Evolutionary conservation across 2,888 invertebrate species (phyloP), one percentile per base, ranked within the genome.

Genomic region (Homarus gammarus): DNA sequence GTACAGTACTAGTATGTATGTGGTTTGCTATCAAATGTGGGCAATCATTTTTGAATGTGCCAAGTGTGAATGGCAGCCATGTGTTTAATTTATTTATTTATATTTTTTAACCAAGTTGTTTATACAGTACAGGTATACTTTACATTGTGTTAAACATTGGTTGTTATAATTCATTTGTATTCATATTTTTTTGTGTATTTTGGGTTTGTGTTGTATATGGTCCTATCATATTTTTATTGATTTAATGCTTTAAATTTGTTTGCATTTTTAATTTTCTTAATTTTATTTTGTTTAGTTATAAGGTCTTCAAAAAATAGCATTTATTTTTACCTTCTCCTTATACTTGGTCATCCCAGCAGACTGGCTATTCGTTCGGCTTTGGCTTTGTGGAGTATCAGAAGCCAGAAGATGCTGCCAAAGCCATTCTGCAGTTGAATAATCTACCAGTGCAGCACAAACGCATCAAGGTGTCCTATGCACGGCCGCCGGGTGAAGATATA

Each of bases 331-430:
- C 84, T 78, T 78, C 49, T 75, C 82, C 83, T 88, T 78, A 88
- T 77, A 88, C 88, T 83, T 88, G 75, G 27, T 64, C 70, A 77
- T 88, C 88, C 88, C 88, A 88, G 87, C 95, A 97, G 96, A 98
- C 98, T 94, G 98, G 98, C 79, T 98, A 98, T 95, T 98, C 98
- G 94, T 98, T 97, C 94, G 99, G 99, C 70, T 99, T 98, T 94
- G 99, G 98, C 68, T 99, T 99, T 94, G 98, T 98, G 75, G 98
- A 98, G 94, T 99, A 97, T 94, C 95, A 96, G 84, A 96, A 96
- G 90, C 96, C 97, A 92, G 96, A 97, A 93, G 97, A 98, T 94
- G 98, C 98, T 61, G 94, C 96, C 86, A 95, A 96, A 92, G 98
- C 99, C 78, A 98, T 98, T 92, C 96, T 96, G 93, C 96, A 96